Evolutionary conservation across 2,797 vertebrate genomes (phyloP), one percentile per base, ranked within the genome.

Genomic region (Hipposideros larvatus): DNA sequence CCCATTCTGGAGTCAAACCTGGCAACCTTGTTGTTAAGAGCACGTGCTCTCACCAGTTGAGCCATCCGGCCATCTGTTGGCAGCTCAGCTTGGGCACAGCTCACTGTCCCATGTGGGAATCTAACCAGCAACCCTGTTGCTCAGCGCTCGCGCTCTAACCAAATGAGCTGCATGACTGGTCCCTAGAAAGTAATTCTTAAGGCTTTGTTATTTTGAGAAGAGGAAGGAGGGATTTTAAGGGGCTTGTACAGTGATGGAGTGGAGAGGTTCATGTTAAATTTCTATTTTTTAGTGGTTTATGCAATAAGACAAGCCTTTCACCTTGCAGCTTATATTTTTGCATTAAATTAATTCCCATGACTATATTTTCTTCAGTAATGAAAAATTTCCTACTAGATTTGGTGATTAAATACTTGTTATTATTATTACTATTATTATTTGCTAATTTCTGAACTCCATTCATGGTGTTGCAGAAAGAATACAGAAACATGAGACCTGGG

Each of bases 301-400:
- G 51, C n/a, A 82, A 5, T 71, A 71, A 71, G 37, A 55, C 21
- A 79, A 70, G 5, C 31, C 34, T 6, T 84, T 87, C 73, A 59
- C 28, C 59, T 92, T 51, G 8, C 43, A 87, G 19, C 34, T 37
- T 87, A 53, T 70, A 37, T 71, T 88, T 92, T 85, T 77, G 48
- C 66, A 80, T 48, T 83, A 18, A 74, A 28, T 92, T 84, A 92
- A 88, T 95, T 96, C 55, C 74, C 41, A 31, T 74, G n/a, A 46
- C 28, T 94, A 43, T 34, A 41, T 71, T 90, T 95, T 63, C 31
- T 51, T 80, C 37, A 24, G 34, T 85, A 75, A 79, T 85, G n/a
- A 95, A 77, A 85, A 90, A 66, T 80, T 96, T 87, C 31, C 66
- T 83, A n/a, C 53, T 80, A 73, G 77, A 88, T 88, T 88, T 95